phyloP scores from a whole-genome alignment of 1,140 invertebrate genomes.

The Scylla paramamosain region DNA sequence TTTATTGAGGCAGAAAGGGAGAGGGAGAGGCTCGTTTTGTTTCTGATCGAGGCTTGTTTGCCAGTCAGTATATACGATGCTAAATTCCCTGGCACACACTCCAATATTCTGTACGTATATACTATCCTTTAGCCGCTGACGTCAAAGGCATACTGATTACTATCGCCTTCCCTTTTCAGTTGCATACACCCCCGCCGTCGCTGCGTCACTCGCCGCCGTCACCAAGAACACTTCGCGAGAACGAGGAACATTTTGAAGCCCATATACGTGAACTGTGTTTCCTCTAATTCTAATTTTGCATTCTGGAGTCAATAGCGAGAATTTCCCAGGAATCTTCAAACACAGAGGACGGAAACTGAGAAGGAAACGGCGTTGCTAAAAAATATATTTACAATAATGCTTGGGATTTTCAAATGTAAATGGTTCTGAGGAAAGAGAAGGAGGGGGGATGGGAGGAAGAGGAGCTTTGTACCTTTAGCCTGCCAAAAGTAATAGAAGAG shows the following conservation, averaged over 20 bases:
- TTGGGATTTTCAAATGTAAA: neutral
- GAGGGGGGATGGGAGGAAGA: neutral
- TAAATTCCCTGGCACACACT: too few species aligned
- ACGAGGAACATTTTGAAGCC: too few species aligned
- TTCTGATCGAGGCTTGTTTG: too few species aligned
- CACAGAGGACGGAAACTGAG: neutral
- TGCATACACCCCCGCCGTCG: neutral
- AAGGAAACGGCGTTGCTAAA: neutral
- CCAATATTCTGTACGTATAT: too few species aligned
- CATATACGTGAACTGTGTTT: too few species aligned
- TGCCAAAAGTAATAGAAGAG: neutral
- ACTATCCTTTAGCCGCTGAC: neutral
- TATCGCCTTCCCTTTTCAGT: neutral
- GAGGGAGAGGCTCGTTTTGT: too few species aligned
- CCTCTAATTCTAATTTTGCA: too few species aligned
- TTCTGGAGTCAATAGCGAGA: too few species aligned
- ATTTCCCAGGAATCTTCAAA: neutral
- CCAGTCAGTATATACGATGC: too few species aligned
- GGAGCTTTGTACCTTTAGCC: neutral
- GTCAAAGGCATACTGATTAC: neutral
- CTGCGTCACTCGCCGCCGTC: too few species aligned
- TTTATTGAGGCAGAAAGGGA: too few species aligned
- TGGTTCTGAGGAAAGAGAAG: neutral
- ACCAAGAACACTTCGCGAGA: too few species aligned
- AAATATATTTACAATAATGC: neutral